These are phyloP conservation scores for Oryzias dopingdopingensis DNA, from an alignment of 2,797 vertebrate species.

Conservation along the genomic window DNA sequence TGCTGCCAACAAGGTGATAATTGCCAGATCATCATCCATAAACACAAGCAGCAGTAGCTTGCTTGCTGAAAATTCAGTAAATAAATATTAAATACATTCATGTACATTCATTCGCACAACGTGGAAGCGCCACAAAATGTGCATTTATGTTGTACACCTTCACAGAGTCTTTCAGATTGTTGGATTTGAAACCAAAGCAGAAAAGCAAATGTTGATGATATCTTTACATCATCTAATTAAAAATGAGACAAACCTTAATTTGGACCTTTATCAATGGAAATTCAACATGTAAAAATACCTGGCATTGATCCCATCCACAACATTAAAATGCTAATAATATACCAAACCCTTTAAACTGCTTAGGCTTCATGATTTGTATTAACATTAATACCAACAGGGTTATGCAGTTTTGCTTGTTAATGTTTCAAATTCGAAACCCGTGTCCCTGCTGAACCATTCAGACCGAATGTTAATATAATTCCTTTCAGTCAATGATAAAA, in stretches of 20 bases:
- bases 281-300: too few relatives aligned
- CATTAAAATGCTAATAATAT: too few relatives aligned
- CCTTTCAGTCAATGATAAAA: not conserved
- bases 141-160: not conserved
- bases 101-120: constrained; percentile 55
- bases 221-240: too few relatives aligned
- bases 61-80: constrained; percentile 89
- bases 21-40: constrained; percentile 91
- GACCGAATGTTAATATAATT: not conserved
- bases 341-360: too few relatives aligned
- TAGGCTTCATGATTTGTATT: too few relatives aligned
- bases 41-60: constrained; percentile 85
- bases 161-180: constrained; percentile 7
- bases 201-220: not conserved
- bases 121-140: constrained; percentile 40
- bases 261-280: too few relatives aligned
- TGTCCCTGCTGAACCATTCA: too few relatives aligned
- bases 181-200: constrained; percentile 13
- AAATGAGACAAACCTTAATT: too few relatives aligned
- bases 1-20: constrained; percentile 86
- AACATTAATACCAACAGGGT: too few relatives aligned
- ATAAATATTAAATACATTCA: constrained; percentile 81
- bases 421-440: too few relatives aligned
- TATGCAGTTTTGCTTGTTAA: too few relatives aligned
- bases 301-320: too few relatives aligned